Base-by-base conservation (phyloP, 2,888 invertebrate genomes). In the Apotomis betuletana region DNA sequence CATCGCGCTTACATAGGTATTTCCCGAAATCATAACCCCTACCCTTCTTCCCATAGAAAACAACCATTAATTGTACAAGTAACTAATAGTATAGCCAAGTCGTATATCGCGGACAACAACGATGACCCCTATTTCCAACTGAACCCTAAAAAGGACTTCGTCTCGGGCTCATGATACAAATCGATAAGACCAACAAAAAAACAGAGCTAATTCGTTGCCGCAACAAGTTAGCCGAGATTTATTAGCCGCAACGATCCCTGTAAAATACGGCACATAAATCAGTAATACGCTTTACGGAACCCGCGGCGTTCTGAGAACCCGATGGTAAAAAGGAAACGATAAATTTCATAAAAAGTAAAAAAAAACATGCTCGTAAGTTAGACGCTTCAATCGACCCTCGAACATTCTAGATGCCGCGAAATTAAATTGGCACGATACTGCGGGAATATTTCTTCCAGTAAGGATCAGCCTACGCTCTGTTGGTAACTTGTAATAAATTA, bases 221-320 rank as follows among this genome's bases (percentile, higher is more conserved):
- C 88, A 89, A 89, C 88, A 89, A 89, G 90, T 89, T 88, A 89
- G 87, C 83, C 75, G 80, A 86, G 89, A 90, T 90, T 90, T 90
- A 90, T 88, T 85, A 85, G 81, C 83, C 86, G 85, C 87, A 87
- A 88, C 88, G 87, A 86, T 85, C 83, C 85, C 83, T 85, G 85
- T 87, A 84, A 87, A 87, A 87, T 85, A 83, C 83, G 82, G 74
- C 79, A 81, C 85, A 88, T 89, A 90, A 90, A 90, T 90, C 89
- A 88, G 76, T 70, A 73, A 76, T 80, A 84, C 85, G 83, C 81
- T 82, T 80, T 78, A 80, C 80, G 78, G 77, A 82, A 79, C 82
- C 74, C 77, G 73, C 74, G 74, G 77, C 70, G 67, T 70, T 72
- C 65, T 67, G 60, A 59, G 52, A 64, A 55, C 74, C 68, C 72